These are phyloP conservation scores for Drosophila lacertosa DNA, from an alignment of 1,140 invertebrate species.

Conservation along the genomic window DNA sequence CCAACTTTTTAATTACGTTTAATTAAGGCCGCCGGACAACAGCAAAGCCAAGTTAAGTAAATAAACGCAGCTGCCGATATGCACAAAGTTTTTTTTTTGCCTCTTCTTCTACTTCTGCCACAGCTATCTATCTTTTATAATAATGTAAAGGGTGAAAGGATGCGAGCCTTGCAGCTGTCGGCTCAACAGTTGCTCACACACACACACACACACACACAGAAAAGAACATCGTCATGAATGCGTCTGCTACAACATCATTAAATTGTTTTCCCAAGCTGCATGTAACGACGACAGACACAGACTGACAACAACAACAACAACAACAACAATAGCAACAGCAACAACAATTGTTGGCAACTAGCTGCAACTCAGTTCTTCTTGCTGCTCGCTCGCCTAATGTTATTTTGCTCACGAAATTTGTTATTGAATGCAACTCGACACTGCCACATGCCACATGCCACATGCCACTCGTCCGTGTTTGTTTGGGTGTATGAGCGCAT, in stretches of 20 bases:
- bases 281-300: conserved; percentile 48
- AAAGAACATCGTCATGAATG: conserved; percentile 45
- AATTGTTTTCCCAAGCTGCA: conserved; percentile 76
- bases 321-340: not conserved
- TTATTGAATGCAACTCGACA: conserved; percentile 52
- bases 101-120: not conserved
- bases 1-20: conserved; percentile 81
- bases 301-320: conserved; percentile 30
- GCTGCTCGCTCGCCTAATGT: conserved; percentile 27
- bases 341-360: conserved; percentile 12
- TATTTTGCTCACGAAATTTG: conserved; percentile 53
- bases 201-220: conserved; percentile 20
- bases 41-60: conserved; percentile 57
- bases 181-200: conserved; percentile 35
- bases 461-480: conserved; percentile 6
- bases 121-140: conserved; percentile 25
- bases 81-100: conserved; percentile 47
- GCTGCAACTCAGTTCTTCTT: conserved; percentile 5
- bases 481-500: not conserved
- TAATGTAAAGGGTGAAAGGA: conserved; percentile 29
- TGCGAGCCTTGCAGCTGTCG: conserved; percentile 12
- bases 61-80: conserved; percentile 54
- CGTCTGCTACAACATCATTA: conserved; percentile 67
- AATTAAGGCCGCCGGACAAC: conserved; percentile 61
- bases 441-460: conserved; percentile 13